phyloP scores from a whole-genome alignment of 2,113 vertebrate species.

The Anhinga rufa region DNA sequence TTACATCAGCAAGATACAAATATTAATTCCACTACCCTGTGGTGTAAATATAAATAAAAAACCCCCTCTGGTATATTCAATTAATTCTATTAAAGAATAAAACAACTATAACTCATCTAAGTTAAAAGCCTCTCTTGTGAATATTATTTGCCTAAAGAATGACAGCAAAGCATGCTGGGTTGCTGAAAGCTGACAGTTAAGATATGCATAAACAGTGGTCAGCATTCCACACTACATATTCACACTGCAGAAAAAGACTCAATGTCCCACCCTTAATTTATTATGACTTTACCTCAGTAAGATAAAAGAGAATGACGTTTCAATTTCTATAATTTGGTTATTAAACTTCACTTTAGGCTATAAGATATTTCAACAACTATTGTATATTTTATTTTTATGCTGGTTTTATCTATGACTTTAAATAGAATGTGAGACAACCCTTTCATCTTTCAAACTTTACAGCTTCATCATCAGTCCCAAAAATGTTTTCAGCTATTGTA shows the following conservation, averaged over 20 bases:
- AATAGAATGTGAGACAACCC: neutral
- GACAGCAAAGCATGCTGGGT: neutral
- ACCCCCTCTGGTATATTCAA: neutral
- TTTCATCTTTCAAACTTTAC: neutral
- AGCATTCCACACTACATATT: neutral
- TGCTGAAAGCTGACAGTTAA: neutral
- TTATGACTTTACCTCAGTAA: neutral
- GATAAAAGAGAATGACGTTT: neutral
- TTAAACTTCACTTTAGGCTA: neutral
- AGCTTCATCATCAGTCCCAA: neutral
- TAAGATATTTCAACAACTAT: neutral
- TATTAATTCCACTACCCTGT: neutral
- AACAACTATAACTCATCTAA: neutral
- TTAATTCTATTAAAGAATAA: neutral
- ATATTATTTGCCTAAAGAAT: neutral
- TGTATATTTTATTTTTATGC: neutral
- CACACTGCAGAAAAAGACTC: neutral
- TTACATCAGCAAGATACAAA: neutral
- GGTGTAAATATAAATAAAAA: neutral
- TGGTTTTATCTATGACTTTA: neutral
- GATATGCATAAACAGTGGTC: neutral
- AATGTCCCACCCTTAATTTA: neutral
- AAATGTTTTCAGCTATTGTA: neutral
- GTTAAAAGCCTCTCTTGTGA: neutral
- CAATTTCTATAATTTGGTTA: neutral